These are phyloP conservation scores for Plebejus argus DNA, from an alignment of 2,888 invertebrate genomes.

Conservation along the genomic window DNA sequence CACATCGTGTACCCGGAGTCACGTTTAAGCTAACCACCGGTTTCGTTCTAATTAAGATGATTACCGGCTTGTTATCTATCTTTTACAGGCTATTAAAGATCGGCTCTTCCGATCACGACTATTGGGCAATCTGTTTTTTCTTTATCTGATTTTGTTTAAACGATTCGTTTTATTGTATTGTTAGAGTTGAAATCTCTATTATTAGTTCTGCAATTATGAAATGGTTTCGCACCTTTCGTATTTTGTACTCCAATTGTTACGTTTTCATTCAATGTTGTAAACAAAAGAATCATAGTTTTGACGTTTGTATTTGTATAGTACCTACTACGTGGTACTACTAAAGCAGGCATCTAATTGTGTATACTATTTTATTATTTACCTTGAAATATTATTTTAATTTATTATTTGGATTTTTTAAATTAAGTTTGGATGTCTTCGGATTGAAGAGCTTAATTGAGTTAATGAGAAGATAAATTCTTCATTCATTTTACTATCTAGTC, in stretches of 20 bases:
- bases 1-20: slow-evolving; percentile 56
- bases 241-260: not conserved
- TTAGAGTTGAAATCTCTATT: not conserved
- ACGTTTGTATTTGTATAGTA: no score
- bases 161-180: slow-evolving; percentile 3
- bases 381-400: no score
- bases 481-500: not conserved
- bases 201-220: not conserved
- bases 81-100: slow-evolving; percentile 41
- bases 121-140: slow-evolving; percentile 37
- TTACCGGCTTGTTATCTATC: slow-evolving; percentile 43
- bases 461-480: not conserved
- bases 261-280: not conserved
- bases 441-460: no score
- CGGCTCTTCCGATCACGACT: slow-evolving; percentile 37
- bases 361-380: not conserved
- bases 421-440: no score
- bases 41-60: slow-evolving; percentile 49
- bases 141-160: slow-evolving; percentile 11
- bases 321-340: no score
- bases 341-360: not conserved
- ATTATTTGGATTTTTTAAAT: no score
- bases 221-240: not conserved
- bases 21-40: slow-evolving; percentile 54
- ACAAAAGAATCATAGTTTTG: not conserved